phyloP scores from a whole-genome alignment of 1,140 invertebrate species.

The Caenorhabditis latens region DNA sequence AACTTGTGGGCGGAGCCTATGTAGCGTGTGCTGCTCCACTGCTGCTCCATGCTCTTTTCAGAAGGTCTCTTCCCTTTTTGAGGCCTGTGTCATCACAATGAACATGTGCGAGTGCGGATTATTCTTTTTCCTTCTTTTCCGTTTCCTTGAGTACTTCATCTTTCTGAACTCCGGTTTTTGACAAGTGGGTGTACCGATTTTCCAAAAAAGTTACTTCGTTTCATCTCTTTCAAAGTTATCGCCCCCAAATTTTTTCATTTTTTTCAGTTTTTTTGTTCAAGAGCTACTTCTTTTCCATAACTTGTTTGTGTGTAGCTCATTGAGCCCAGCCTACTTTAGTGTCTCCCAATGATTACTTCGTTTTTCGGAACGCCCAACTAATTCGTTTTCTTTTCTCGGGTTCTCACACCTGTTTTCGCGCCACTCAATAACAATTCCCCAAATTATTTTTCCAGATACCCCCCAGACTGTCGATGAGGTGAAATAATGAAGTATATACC shows the following conservation, averaged over 20 bases:
- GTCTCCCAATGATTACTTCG: neutral
- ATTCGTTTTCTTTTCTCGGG: neutral
- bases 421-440: neutral
- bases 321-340: too few species aligned
- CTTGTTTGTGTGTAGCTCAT: too few species aligned
- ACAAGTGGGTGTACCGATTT: neutral
- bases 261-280: too few species aligned
- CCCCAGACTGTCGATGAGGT: neutral
- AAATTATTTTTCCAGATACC: neutral
- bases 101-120: slow-evolving; percentile 50
- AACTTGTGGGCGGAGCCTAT: slow-evolving; percentile 21
- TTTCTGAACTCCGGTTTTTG: neutral
- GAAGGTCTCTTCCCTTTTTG: slow-evolving; percentile 22
- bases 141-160: slow-evolving; percentile 24
- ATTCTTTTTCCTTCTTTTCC: neutral
- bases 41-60: slow-evolving; percentile 44
- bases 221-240: neutral
- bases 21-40: slow-evolving; percentile 22
- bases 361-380: neutral
- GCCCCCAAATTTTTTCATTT: too few species aligned
- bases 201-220: too few species aligned
- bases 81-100: slow-evolving; percentile 41
- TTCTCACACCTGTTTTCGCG: neutral
- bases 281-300: too few species aligned
- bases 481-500: slow-evolving; percentile 37